phyloP scores from a whole-genome alignment of 2,113 vertebrate genomes.

The Anguilla rostrata region DNA sequence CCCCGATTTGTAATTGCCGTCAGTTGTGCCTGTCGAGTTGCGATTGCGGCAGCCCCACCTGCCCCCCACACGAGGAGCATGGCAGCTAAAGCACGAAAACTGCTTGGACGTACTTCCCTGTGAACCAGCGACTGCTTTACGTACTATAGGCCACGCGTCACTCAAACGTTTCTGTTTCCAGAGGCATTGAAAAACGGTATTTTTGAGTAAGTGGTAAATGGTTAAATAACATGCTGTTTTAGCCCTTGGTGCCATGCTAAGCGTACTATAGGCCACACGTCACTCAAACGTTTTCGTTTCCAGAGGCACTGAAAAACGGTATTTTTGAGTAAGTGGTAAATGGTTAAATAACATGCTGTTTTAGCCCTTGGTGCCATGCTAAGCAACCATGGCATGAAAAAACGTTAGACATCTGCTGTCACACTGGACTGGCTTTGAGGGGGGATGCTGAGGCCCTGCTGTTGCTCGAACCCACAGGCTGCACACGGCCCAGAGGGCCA shows the following conservation, averaged over 20 bases:
- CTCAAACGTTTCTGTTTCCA: not conserved
- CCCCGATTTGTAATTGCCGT: not conserved
- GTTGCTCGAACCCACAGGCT: conserved; percentile 72
- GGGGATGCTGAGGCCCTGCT: not conserved
- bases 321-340: not conserved
- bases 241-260: not conserved
- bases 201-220: not conserved
- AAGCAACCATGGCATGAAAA: no score
- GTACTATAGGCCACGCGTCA: not conserved
- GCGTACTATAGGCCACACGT: not conserved
- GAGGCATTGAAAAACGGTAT: not conserved
- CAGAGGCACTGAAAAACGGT: not conserved
- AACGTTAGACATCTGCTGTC: not conserved
- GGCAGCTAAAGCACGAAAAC: not conserved
- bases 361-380: not conserved
- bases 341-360: not conserved
- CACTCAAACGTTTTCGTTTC: not conserved
- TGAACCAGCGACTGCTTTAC: not conserved
- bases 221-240: not conserved
- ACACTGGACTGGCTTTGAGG: not conserved
- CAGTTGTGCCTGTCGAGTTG: not conserved
- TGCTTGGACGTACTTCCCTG: not conserved
- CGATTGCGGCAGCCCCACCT: not conserved
- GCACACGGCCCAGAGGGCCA: conserved; percentile 95
- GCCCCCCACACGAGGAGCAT: no score